Base-by-base conservation (phyloP, 2,888 invertebrate species). In the Caenorhabditis sinica region DNA sequence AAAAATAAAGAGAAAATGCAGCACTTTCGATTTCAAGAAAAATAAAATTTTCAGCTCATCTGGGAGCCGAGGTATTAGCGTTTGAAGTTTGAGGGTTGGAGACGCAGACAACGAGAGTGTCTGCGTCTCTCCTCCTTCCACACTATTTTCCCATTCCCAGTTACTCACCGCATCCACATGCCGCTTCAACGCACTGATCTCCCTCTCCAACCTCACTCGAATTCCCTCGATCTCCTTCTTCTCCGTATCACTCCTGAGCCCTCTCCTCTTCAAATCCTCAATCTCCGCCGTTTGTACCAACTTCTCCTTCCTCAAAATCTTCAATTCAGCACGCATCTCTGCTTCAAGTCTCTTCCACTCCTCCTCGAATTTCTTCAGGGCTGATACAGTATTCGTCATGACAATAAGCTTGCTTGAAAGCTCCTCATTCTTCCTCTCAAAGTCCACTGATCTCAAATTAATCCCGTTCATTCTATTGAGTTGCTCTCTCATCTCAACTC, bases 321-420 rank as follows among this genome's bases (percentile, higher is more conserved):
- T 89, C 71, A 89, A 49, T 66, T 89, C 89, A 17, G 86, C 88
- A n/a, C 83, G 33, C 89, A 89, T 87, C 58, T 89, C 89, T 20
- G 82, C 82, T 68, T 89, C 89, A 45, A 89, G 45, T 20, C 84
- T 69, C 9, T 68, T 76, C 89, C 89, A 89, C 53, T 89, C 88
- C 23, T 69, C 77, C 58, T 88, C 87, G n/a, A 86, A 79, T 60
- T 86, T 79, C 68, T 84, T 82, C 49, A 88, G 36, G 0, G 86
- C 82, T 0, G 76, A 43, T 23, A 86, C 72, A 6, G 81, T 86
- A 28, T 79, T 76, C 40, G 73, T 65, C 58, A 88, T 51, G 13
- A 58, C 69, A 23, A 71, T 23, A 23, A 73, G 61, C 66, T 84
- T 86, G 33, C 66, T 33, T 4, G 82, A 73, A 20, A 80, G 75